Percentiles rank a stretch among this genome's conserved stretches.
Conservation (phyloP, 2,888 invertebrate species). For the Drosophila dives region DNA sequence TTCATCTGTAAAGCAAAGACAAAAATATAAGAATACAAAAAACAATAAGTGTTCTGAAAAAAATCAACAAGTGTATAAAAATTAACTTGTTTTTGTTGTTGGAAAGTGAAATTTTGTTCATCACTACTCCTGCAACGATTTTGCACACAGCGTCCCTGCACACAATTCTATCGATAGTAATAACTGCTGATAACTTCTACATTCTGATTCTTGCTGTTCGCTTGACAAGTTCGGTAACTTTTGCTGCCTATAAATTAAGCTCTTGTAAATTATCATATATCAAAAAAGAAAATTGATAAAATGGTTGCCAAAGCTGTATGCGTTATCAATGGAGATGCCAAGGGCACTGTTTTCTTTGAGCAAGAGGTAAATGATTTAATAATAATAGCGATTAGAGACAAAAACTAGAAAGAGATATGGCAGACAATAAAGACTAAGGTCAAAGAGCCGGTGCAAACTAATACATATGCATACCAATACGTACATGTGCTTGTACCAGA, state of each 20-base stretch:
- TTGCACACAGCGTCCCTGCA: background rate
- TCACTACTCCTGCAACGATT: background rate
- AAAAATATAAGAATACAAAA: background rate
- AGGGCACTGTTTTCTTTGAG: slow-evolving; percentile 92
- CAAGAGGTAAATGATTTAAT: slow-evolving; percentile 88
- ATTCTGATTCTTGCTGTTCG: slow-evolving; percentile 17
- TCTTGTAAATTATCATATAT: background rate
- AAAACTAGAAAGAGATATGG: slow-evolving; percentile 23
- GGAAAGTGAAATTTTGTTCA: background rate
- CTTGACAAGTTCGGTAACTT: slow-evolving; percentile 6
- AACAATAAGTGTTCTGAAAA: background rate
- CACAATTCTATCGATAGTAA: slow-evolving; percentile 23
- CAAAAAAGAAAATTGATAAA: background rate
- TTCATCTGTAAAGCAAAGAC: no score
- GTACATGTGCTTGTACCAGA: background rate
- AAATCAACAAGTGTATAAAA: background rate
- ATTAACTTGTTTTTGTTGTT: background rate
- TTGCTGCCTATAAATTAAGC: background rate
- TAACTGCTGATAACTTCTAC: background rate
- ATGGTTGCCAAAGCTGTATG: slow-evolving; percentile 93
- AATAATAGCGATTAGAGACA: background rate
- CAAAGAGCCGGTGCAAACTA: slow-evolving; percentile 58
- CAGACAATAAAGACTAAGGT: slow-evolving; percentile 53
- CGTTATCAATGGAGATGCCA: slow-evolving; percentile 93
- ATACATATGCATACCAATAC: background rate